Evolutionary conservation across 2,797 vertebrate species (phyloP).

Genomic region (Cygnus olor): DNA sequence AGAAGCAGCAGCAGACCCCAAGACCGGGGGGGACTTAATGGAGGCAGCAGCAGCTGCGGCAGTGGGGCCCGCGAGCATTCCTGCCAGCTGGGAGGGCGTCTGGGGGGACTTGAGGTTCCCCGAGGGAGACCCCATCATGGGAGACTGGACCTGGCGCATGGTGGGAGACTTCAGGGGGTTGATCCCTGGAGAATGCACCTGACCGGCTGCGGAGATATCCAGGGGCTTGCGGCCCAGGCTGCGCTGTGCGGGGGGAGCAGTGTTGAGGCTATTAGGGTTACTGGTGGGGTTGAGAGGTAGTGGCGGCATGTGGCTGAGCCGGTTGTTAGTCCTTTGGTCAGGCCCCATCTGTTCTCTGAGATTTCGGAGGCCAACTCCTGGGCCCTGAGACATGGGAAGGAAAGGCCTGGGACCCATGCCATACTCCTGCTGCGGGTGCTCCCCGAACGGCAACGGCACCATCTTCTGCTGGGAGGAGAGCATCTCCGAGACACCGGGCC

Average conservation of each 20-base stretch:
- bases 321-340: conserved; percentile 95
- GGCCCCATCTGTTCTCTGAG: conserved; percentile 91
- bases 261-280: conserved; percentile 83
- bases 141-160: conserved; percentile 97
- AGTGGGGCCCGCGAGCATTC: conserved; percentile 93
- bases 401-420: conserved; percentile 93
- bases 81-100: conserved; percentile 97
- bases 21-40: conserved; percentile 96
- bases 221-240: conserved; percentile 93
- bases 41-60: conserved; percentile 91
- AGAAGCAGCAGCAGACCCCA: conserved; percentile 98
- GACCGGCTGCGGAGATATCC: conserved; percentile 91
- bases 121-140: conserved; percentile 98
- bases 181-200: conserved; percentile 94
- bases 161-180: conserved; percentile 98
- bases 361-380: conserved; percentile 84
- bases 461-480: conserved; percentile 87
- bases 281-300: conserved; percentile 86
- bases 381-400: conserved; percentile 86
- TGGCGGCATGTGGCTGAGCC: conserved; percentile 95
- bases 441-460: conserved; percentile 90
- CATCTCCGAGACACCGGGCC: conserved; percentile 77
- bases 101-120: conserved; percentile 99
- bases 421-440: conserved; percentile 94
- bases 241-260: conserved; percentile 84